These are phyloP conservation scores for Pandemis corylana DNA, from an alignment of 2,888 invertebrate species.

Conservation along the genomic window DNA sequence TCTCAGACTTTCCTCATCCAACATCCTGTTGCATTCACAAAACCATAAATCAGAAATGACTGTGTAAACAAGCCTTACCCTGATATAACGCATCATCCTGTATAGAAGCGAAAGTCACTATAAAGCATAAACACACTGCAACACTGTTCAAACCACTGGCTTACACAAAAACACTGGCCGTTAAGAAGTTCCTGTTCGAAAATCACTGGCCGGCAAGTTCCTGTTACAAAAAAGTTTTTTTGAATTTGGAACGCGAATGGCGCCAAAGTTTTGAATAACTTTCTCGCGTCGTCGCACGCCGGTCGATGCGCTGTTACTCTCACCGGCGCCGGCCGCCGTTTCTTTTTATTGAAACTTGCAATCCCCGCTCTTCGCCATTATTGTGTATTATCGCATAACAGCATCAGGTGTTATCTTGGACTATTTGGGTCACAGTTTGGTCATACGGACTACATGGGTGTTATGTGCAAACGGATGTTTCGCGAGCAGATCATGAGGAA, in stretches of 20 bases:
- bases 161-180: conserved; percentile 23
- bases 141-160: conserved; percentile 59
- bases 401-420: conserved; percentile 66
- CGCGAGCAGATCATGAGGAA: conserved; percentile 21
- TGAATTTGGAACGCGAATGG: conserved; percentile 47
- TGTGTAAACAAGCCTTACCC: conserved; percentile 55
- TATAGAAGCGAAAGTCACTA: conserved; percentile 70
- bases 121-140: conserved; percentile 52
- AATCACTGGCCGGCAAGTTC: conserved; percentile 29
- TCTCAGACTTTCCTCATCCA: conserved; percentile 22
- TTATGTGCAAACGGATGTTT: conserved; percentile 31
- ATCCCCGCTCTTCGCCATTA: conserved; percentile 69
- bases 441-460: conserved; percentile 48
- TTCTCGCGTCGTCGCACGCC: conserved; percentile 65
- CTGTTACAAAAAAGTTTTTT: conserved; percentile 33
- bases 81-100: conserved; percentile 76
- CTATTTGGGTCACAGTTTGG: conserved; percentile 55
- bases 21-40: conserved; percentile 17
- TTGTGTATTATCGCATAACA: conserved; percentile 73
- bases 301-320: conserved; percentile 72
- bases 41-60: conserved; percentile 29
- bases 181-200: conserved; percentile 21
- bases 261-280: conserved; percentile 51
- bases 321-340: conserved; percentile 68
- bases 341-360: conserved; percentile 76